Conservation (phyloP, 2,113 vertebrate genomes). For the Chamaetylas fuelleborni region DNA sequence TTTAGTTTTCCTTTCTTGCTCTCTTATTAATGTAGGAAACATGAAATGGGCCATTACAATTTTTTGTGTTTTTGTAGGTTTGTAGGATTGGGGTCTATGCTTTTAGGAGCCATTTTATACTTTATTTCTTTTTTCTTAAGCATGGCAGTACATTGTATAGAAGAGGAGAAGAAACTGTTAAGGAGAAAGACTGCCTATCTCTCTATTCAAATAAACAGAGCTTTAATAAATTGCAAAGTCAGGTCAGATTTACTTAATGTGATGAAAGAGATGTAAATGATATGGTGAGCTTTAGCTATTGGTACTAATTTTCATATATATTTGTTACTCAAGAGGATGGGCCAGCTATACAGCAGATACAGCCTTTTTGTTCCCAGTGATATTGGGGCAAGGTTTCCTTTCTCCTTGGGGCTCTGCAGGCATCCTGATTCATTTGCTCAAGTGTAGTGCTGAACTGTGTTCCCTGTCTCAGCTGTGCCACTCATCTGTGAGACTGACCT, state of each 20-base stretch:
- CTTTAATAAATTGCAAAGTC: background rate
- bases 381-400: background rate
- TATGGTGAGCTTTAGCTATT: accelerated
- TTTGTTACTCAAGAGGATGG: background rate
- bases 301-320: background rate
- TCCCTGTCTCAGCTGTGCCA: too few species aligned
- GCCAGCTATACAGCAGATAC: background rate
- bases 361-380: background rate
- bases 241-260: background rate
- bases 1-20: slow-evolving; percentile 18
- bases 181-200: background rate
- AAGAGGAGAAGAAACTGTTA: background rate
- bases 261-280: background rate
- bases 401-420: background rate
- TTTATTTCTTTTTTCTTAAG: background rate
- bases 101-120: background rate
- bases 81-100: background rate
- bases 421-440: background rate
- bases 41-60: background rate
- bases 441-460: background rate
- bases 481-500: background rate
- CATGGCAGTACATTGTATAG: background rate
- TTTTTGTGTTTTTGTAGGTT: background rate
- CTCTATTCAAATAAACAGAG: background rate
- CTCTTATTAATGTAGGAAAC: background rate